Base-by-base conservation (phyloP, 1,140 invertebrate genomes). In the Eupeodes corollae region DNA sequence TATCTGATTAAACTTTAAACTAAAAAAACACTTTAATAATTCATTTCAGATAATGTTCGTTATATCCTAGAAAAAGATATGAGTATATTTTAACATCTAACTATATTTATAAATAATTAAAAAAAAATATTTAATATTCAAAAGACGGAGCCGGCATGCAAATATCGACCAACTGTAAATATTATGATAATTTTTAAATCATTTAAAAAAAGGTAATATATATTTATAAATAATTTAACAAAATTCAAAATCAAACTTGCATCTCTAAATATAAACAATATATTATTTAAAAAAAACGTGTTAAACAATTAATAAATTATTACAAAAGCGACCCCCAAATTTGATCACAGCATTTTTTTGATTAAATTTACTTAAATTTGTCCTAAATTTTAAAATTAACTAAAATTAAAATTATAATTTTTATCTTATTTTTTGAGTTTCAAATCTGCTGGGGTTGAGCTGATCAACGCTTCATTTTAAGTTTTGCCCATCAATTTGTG, bases 81-180 rank as follows among this genome's bases (percentile, higher is more conserved):
- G 59, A 58, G 57, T 61, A 59, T 56, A 61, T 59, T 48, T 57
- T 61, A 54, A 30, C 31, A 30, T 19, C 51, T 48, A 50, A 21
- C 34, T 41, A 47, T 42, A 21, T 44, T 32, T 47, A 18, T 54
- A 47, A 49, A 44, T 37, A 33, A 47, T 33, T 42, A 50, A 39
- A 40, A 47, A 53, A 50, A 59, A 50, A 55, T 41, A 49, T 49
- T 47, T 53, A 46, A 47, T 51, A 47, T 65, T 69, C 65, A 72
- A 68, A 68, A 68, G 61, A 68, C 66, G 64, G 67, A 69, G 59
- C 66, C 67, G 59, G 67, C 67, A 68, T 68, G 67, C 67, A 69
- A 64, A 67, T 61, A 68, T 64, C 66, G 67, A 67, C 66, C 67
- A 69, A 69, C 66, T 68, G 67, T 48, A 69, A 69, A 68, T 59